A percentile compares a stretch with the other conserved stretches of the same genome.
These are phyloP conservation scores for Rattus norvegicus DNA, from an alignment of 2,113 vertebrate species.

Conservation along the genomic window DNA sequence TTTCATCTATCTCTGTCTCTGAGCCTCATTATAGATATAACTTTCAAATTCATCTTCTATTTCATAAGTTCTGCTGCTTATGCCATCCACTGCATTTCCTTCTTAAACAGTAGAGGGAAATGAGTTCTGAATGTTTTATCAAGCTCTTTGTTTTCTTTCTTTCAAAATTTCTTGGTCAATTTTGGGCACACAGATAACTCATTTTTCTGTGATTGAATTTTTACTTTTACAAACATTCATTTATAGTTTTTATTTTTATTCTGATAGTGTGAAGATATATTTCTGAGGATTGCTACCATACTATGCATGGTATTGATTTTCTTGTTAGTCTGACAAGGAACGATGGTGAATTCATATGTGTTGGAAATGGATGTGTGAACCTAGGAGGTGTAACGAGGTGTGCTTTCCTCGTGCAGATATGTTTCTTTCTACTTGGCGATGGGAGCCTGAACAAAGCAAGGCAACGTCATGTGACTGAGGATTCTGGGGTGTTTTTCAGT, in stretches of 20 bases:
- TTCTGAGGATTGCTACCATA: background rate
- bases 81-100: background rate
- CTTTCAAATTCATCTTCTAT: background rate
- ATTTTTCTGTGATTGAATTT: constrained; percentile 17
- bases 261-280: background rate
- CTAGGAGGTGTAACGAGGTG: background rate
- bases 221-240: background rate
- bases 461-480: background rate
- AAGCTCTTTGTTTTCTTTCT: background rate
- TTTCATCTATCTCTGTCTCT: background rate
- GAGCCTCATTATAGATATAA: background rate
- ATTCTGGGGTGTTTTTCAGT: background rate
- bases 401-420: background rate
- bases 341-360: background rate
- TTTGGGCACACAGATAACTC: background rate
- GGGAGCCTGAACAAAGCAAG: background rate
- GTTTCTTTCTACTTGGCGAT: background rate
- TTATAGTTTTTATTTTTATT: background rate
- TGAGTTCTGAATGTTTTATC: background rate
- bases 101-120: background rate
- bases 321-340: background rate
- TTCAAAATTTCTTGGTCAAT: background rate
- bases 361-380: background rate
- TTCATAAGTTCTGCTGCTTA: constrained; percentile 8
- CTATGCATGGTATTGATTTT: background rate